These are phyloP conservation scores for Drosophila arawakana DNA, from an alignment of 1,140 invertebrate genomes.

Conservation along the genomic window DNA sequence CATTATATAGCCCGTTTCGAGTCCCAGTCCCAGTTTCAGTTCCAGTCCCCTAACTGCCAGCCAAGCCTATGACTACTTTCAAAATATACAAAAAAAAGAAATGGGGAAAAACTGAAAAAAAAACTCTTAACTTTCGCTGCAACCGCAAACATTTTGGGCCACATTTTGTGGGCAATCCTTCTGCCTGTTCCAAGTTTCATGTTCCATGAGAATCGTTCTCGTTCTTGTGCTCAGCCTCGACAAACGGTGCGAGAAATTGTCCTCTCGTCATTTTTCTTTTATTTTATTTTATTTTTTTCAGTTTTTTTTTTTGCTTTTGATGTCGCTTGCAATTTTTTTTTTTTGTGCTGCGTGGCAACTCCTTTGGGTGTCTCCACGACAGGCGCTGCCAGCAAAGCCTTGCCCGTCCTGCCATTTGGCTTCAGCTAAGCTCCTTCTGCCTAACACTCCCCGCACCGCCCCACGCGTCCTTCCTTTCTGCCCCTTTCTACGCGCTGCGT, in stretches of 20 bases:
- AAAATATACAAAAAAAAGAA: conserved; percentile 30
- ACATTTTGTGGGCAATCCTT: conserved; percentile 81
- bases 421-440: conserved; percentile 37
- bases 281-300: conserved; percentile 14
- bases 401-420: conserved; percentile 30
- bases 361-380: conserved; percentile 72
- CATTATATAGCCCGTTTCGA: conserved; percentile 61
- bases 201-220: background rate
- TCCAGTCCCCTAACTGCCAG: conserved; percentile 18
- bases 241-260: conserved; percentile 81
- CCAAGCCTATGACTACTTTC: conserved; percentile 50
- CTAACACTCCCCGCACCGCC: conserved; percentile 19
- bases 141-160: conserved; percentile 76
- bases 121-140: conserved; percentile 78
- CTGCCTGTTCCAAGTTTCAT: conserved; percentile 28
- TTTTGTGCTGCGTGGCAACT: conserved; percentile 64
- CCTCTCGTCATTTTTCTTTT: conserved; percentile 63
- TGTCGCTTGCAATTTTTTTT: conserved; percentile 75
- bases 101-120: background rate
- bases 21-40: conserved; percentile 11
- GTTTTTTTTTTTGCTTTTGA: conserved; percentile 63
- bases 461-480: too few species aligned
- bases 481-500: conserved; percentile 23
- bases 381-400: conserved; percentile 22
- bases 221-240: conserved; percentile 27